Base-by-base conservation (phyloP, 2,797 vertebrate species). In the Manis crassicaudata region DNA sequence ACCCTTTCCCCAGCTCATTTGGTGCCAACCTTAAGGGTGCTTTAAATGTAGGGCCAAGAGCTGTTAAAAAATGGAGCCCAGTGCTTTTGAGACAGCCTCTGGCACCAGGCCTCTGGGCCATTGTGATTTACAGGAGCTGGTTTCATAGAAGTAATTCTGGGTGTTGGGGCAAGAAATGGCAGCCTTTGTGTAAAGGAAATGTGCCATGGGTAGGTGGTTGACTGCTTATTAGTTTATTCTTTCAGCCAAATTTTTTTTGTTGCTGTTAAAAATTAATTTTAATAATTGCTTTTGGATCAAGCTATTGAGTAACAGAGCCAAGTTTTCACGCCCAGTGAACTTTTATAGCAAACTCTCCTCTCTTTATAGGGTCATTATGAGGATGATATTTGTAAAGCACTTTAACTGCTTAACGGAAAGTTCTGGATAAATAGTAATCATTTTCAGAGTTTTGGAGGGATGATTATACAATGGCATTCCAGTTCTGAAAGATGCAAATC, bases 201-300 rank as follows among this genome's bases (percentile, higher is more conserved):
- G 89, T 94, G 85, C 83, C 89, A 17, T 10, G 83, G 90, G 27
- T 73, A 96, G 84, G 52, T 76, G 87, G 80, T 73, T 92, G 92
- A 35, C 58, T 80, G 75, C 88, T 93, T 95, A 92, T 92, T 97
- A 94, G 96, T 94, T 96, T 95, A 94, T 54, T 88, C 62, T 96
- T 97, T 54, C 37, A 58, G 80, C 72, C 83, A 96, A 96, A 96
- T 96, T 92, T 97, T 97, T 97, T 97, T 88, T 92, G 90, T 92
- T 93, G 92, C 97, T 96, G 96, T 97, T 98, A 97, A 97, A 97
- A 96, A 96, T 97, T 98, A 97, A 97, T 97, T 96, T 97, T 98
- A 97, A 94, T 97, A 96, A 97, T 97, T 97, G 92, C 89, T 96
- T 95, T 96, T 96, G 96, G 96, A 95, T 93, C 79, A 92, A 95